These are phyloP conservation scores for Nycticebus coucang DNA, from an alignment of 2,113 vertebrate species.

Conservation along the genomic window DNA sequence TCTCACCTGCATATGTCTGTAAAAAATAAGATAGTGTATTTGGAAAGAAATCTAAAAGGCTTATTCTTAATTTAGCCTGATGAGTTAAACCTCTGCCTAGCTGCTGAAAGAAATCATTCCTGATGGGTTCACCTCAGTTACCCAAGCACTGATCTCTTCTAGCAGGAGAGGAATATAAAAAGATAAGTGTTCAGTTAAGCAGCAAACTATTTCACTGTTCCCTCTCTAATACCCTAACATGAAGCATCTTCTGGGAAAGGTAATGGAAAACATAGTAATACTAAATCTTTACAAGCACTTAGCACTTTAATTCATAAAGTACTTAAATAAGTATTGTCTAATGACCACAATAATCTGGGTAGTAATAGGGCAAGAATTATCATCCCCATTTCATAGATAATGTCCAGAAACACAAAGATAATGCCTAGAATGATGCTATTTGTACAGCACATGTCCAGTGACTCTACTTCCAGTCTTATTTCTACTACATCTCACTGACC, in stretches of 20 bases:
- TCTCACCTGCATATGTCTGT: background rate
- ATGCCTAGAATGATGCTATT: background rate
- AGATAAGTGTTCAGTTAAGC: background rate
- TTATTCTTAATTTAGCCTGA: constrained; percentile 40
- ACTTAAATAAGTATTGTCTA: background rate
- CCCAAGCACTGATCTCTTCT: background rate
- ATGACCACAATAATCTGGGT: background rate
- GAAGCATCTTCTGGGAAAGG: background rate
- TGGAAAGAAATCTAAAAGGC: constrained; percentile 4
- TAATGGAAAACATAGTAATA: background rate
- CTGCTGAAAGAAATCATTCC: background rate
- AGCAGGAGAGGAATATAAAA: background rate
- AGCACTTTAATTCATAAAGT: constrained; percentile 8
- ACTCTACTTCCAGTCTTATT: background rate
- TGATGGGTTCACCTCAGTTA: background rate
- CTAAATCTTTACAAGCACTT: background rate
- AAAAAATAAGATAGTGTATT: background rate
- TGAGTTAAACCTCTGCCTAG: constrained; percentile 23
- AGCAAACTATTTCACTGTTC: background rate
- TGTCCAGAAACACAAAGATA: background rate
- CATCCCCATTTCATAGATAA: background rate
- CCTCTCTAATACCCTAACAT: background rate
- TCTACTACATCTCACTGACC: background rate
- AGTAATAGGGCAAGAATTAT: background rate
- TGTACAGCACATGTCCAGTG: background rate